Evolutionary conservation across 1,140 invertebrate species (phyloP), one percentile per base, ranked within the genome.

Genomic region (Dendroctonus ponderosae): DNA sequence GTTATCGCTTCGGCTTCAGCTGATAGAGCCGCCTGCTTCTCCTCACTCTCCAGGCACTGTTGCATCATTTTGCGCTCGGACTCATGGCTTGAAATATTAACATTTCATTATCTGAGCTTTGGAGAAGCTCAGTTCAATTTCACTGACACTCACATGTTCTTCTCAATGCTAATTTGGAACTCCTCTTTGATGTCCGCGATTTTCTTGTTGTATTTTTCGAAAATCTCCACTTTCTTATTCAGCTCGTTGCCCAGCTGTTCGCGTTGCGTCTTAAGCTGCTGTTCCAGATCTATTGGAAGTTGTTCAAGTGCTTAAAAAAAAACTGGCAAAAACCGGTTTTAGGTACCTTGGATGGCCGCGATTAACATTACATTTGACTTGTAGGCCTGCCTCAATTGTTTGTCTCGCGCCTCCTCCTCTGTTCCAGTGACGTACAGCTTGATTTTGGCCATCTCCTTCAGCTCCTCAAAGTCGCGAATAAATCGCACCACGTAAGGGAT

Each of bases 11-110:
- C 69, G 3, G 72, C 71, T 58, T 72, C 69, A 43, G 68, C 68
- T n/a, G 67, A 51, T 7, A 78, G 46, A 11, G 70, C 57, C 0
- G 51, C 43, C 65, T 76, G 74, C 26, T 56, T 57, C 9, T 61
- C 69, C 53, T 73, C 67, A 57, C 76, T 77, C 40, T 69, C 52
- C 12, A 71, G 49, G 6, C 67, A 69, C 43, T 74, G 66, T 12
- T 71, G 62, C 67, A 73, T 74, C 71, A 78, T 74, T 53, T 58
- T 61, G 54, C 71, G 73, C 56, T 78, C 76, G 0, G 76, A 76
- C 41, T 71, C 67, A n/a, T 64, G 51, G 0, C 70, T 26, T 74
- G 53, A 64, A 71, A 66, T 64, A n/a, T n/a, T 26, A 26, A 26
- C 26, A 26, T 2, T 26, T 26, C 26, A 26, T 26, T 26, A 1